Conservation (phyloP, 2,888 invertebrate species). For the Patella ulyssiponensis region DNA sequence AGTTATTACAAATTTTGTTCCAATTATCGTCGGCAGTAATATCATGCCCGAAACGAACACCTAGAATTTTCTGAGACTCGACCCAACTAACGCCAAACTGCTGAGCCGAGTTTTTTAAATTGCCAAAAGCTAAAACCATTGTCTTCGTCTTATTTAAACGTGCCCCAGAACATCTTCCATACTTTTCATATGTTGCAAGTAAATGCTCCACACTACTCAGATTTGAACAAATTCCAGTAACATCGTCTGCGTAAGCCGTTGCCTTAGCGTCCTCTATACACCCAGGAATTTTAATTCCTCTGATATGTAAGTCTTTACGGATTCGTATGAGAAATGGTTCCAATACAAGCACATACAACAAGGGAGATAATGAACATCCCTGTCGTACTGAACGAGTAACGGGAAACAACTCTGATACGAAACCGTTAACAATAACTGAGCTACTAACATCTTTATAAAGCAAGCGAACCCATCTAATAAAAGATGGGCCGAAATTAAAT, state of each 20-base stretch:
- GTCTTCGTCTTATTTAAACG: constrained; percentile 15
- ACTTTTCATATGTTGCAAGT: neutral
- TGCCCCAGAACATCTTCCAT: constrained; percentile 14
- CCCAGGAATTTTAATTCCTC: too few relatives aligned
- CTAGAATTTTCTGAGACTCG: neutral
- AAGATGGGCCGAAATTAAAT: too few relatives aligned
- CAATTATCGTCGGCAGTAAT: neutral
- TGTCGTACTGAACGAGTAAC: too few relatives aligned
- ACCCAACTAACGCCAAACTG: neutral
- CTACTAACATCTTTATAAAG: too few relatives aligned
- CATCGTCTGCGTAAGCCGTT: neutral
- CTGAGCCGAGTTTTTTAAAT: neutral
- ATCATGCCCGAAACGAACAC: neutral
- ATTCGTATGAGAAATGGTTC: too few relatives aligned
- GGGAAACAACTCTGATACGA: too few relatives aligned
- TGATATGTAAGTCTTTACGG: too few relatives aligned
- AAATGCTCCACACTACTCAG: neutral
- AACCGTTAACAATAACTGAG: too few relatives aligned
- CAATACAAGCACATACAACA: too few relatives aligned
- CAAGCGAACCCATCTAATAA: too few relatives aligned
- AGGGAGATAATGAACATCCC: too few relatives aligned
- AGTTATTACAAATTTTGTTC: neutral
- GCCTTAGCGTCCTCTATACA: neutral
- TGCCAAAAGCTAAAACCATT: neutral
- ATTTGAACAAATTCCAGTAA: neutral